Percentiles rank a stretch among this genome's conserved stretches.
These are phyloP conservation scores for Boloria selene DNA, from an alignment of 2,888 invertebrate species.

Conservation along the genomic window DNA sequence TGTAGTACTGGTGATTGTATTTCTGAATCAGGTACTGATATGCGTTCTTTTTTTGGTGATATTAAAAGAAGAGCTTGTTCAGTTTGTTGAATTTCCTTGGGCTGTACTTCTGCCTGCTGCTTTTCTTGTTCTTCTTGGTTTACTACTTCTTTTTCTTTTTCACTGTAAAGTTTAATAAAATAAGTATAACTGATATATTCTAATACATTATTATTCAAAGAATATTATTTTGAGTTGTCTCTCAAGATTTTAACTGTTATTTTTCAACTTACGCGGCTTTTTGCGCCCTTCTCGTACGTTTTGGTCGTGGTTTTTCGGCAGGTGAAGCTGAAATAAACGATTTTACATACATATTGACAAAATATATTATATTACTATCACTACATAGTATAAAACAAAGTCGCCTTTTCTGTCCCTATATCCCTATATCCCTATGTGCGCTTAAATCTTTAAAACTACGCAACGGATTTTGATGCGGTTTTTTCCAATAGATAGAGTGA, in stretches of 20 bases:
- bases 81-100: constrained; percentile 45
- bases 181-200: not conserved
- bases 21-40: constrained; percentile 45
- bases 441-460: too few species aligned
- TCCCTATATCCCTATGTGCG: too few species aligned
- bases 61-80: constrained; percentile 41
- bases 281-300: constrained; percentile 62
- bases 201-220: not conserved
- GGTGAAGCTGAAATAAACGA: constrained; percentile 54
- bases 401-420: too few species aligned
- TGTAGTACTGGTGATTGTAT: constrained; percentile 54
- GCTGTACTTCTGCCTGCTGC: constrained; percentile 46
- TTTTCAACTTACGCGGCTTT: constrained; percentile 63
- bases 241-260: not conserved
- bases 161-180: constrained; percentile 26
- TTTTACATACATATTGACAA: not conserved
- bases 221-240: too few species aligned
- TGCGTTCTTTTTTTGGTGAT: constrained; percentile 53
- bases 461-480: too few species aligned
- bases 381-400: too few species aligned
- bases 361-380: too few species aligned
- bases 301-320: constrained; percentile 66
- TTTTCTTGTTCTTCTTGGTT: not conserved
- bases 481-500: too few species aligned
- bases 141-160: constrained; percentile 49